phyloP scores from a whole-genome alignment of 2,888 invertebrate genomes.

The Tholera decimalis region DNA sequence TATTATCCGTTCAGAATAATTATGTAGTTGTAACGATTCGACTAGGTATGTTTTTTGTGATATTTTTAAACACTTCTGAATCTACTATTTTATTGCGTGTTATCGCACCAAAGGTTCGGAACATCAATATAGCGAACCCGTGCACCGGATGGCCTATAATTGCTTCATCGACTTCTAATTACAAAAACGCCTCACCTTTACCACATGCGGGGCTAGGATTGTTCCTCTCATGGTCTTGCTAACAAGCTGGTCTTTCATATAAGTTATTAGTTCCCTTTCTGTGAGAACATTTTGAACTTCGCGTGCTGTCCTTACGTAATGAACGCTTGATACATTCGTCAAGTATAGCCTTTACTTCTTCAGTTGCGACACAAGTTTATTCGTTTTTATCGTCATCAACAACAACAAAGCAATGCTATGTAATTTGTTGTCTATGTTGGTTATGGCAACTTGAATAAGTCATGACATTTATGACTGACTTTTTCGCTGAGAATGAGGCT shows the following conservation, averaged over 20 bases:
- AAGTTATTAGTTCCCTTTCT: constrained; percentile 55
- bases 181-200: constrained; percentile 70
- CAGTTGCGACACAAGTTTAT: constrained; percentile 55
- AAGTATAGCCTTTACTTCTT: constrained; percentile 46
- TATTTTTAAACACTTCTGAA: constrained; percentile 45
- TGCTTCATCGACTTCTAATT: constrained; percentile 78
- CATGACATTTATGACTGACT: constrained; percentile 51
- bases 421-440: constrained; percentile 43
- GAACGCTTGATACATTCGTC: constrained; percentile 54
- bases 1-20: constrained; percentile 18
- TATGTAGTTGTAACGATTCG: constrained; percentile 18
- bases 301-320: constrained; percentile 55
- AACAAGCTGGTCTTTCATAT: constrained; percentile 63
- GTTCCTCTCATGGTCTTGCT: constrained; percentile 72
- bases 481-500: constrained; percentile 41
- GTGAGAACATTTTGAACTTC: constrained; percentile 71
- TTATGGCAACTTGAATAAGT: constrained; percentile 46
- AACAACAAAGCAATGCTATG: constrained; percentile 52
- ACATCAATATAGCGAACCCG: constrained; percentile 65
- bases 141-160: constrained; percentile 73
- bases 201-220: constrained; percentile 67
- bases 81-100: constrained; percentile 55
- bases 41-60: constrained; percentile 4
- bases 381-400: constrained; percentile 50
- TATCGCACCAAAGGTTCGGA: constrained; percentile 62